Evolutionary conservation across 1,140 invertebrate genomes (phyloP), one percentile per base, ranked within the genome.

Genomic region (Euura lappo): DNA sequence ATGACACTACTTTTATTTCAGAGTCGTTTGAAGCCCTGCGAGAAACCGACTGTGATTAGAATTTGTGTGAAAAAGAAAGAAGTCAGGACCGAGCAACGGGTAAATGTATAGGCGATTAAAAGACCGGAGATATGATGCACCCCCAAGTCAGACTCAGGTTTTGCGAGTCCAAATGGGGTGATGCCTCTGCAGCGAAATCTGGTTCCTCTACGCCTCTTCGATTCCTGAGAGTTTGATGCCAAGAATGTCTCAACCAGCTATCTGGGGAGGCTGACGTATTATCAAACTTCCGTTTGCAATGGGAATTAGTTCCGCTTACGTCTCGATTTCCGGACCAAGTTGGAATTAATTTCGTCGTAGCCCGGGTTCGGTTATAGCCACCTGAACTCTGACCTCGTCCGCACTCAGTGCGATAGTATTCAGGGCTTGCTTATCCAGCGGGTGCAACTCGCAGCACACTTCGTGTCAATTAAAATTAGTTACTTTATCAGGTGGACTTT

Each of bases 261-360:
- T 60, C 51, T 60, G 51, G 6, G 51, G 51, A 60, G 51, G 51
- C 51, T 60, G 51, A 60, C 51, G 51, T 60, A 60, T 60, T 60
- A 60, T 60, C 51, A 60, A 60, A 60, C 51, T 60, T 60, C 51
- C 51, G 51, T 60, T 60, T 60, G 51, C 51, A 60, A 60, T 60
- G 51, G 51, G 51, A 6, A 60, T 60, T 60, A 60, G 51, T 60
- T 60, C 51, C 51, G 51, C 51, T 60, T 60, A 60, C 51, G 51
- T 60, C 51, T 60, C 51, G 51, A 60, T 60, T 60, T 60, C 51
- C 51, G 51, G 51, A 60, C 51, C 51, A 60, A 60, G 51, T 60
- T 60, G 51, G 51, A 60, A 60, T 60, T 60, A 60, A 60, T 60
- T 60, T 60, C 51, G 51, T 11, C 13, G 8, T 60, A 60, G 51